Base-by-base conservation (phyloP, 2,113 vertebrate genomes). In the Monopterus albus region DNA sequence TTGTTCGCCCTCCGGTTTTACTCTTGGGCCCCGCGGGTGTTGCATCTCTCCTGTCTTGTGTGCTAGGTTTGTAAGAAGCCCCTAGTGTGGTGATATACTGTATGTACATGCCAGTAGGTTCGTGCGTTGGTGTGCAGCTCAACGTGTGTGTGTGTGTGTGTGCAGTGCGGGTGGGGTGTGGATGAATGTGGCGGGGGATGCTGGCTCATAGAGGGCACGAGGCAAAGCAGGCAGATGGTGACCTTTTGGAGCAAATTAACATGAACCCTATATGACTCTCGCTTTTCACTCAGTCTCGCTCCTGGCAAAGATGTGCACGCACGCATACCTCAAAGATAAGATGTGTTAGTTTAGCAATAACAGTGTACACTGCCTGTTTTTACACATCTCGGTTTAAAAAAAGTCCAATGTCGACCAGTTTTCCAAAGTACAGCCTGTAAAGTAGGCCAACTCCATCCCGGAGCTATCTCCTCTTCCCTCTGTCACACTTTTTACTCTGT, bases 201-300 rank as follows among this genome's bases (percentile, higher is more conserved):
- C 20, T 58, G 46, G 56, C 40, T 79, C 45, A 73, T 63, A 72
- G 65, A 76, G 81, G 62, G 68, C 67, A 84, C 43, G 58, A 85
- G 76, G 68, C 69, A 55, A 73, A 42, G 59, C 75, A 78, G 78
- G 85, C 91, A 92, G 91, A 93, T 93, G 91, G 91, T 91, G 90
- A 92, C 92, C 91, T 92, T 89, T 91, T 40, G 85, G 75, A 83
- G 84, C 82, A 84, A 87, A 92, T 90, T 87, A 91, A 75, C 87
- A 84, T 86, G 84, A 92, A 91, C 89, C 72, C 68, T 17, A 1
- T 17, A 1, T 86, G 79, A 91, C 84, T 85, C 82, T 59, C 43
- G 53, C 61, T 43, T 26, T 79, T 63, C 33, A 31, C 29, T 33
- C 67, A 38, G 15, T 59, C 23, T 18, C n/a, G n/a, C 45, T 26